Percentiles rank a stretch among this genome's conserved stretches.
Conservation (phyloP, 92 coral and sea anemone genomes). For the Zoanthus sansibaricus region DNA sequence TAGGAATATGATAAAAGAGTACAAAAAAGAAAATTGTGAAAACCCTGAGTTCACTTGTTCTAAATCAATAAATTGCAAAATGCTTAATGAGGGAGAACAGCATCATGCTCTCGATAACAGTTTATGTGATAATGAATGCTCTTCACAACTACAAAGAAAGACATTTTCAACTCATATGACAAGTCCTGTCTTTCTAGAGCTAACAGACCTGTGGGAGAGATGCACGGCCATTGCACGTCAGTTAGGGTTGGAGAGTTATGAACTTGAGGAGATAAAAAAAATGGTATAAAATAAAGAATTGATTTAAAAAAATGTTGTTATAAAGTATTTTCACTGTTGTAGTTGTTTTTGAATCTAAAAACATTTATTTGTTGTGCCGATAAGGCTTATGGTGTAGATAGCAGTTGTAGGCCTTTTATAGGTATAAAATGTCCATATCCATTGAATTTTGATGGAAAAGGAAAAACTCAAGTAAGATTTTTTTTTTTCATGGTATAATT, state of each 20-base stretch:
- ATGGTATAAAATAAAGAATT: no score
- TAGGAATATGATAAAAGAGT: not conserved
- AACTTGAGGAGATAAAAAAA: conserved; percentile 5
- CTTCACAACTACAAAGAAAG: not conserved
- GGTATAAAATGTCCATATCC: no score
- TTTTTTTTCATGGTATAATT: no score
- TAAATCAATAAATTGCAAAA: not conserved
- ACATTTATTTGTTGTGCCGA: no score
- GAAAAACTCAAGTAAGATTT: no score
- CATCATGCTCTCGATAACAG: not conserved
- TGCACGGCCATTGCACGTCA: conserved; percentile 9
- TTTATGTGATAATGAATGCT: not conserved
- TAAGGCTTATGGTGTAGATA: no score
- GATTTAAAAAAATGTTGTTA: no score
- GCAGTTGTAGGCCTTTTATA: no score
- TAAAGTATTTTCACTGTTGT: no score
- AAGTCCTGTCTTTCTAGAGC: not conserved
- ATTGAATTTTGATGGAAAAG: no score
- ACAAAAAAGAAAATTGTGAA: not conserved
- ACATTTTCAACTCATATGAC: no score
- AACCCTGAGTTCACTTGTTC: not conserved
- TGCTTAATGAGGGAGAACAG: not conserved
- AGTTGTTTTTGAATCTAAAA: no score
- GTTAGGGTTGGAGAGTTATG: conserved; percentile 2
- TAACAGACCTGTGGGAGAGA: conserved; percentile 19